Percentiles rank a stretch among this genome's conserved stretches.
Conservation (phyloP, 2,888 invertebrate genomes). For the Willowsia nigromaculata region DNA sequence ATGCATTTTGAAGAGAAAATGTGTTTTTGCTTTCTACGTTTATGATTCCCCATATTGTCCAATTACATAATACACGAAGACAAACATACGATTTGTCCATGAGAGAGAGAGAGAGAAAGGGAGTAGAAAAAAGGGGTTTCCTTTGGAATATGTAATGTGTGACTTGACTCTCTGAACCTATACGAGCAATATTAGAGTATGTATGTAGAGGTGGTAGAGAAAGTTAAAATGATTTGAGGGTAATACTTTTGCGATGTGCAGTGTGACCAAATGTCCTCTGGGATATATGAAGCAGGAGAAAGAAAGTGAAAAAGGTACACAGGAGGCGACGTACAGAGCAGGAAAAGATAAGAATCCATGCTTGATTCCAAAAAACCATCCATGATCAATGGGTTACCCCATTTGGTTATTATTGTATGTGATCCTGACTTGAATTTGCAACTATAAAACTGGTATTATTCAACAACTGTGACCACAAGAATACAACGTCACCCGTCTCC, state of each 20-base stretch:
- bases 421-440: slow-evolving; percentile 79
- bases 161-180: slow-evolving; percentile 41
- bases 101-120: neutral
- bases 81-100: slow-evolving; percentile 9
- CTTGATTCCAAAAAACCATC: slow-evolving; percentile 75
- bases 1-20: neutral
- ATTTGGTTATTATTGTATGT: slow-evolving; percentile 79
- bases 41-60: slow-evolving; percentile 26
- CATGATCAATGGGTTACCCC: slow-evolving; percentile 79
- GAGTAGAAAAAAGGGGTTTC: slow-evolving; percentile 31
- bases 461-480: slow-evolving; percentile 79
- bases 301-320: slow-evolving; percentile 64
- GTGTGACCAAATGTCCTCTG: slow-evolving; percentile 77
- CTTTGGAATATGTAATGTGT: slow-evolving; percentile 53
- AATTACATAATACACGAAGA: slow-evolving; percentile 36
- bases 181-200: slow-evolving; percentile 55
- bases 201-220: slow-evolving; percentile 43
- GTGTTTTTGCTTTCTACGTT: slow-evolving; percentile 19
- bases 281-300: slow-evolving; percentile 73
- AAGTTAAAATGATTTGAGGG: slow-evolving; percentile 68
- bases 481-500: slow-evolving; percentile 77
- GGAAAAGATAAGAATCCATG: slow-evolving; percentile 66
- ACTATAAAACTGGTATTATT: slow-evolving; percentile 79
- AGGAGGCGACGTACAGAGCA: slow-evolving; percentile 35
- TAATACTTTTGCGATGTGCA: slow-evolving; percentile 69